Evolutionary conservation across 2,888 invertebrate species (phyloP).

Genomic region (Lysandra coridon): DNA sequence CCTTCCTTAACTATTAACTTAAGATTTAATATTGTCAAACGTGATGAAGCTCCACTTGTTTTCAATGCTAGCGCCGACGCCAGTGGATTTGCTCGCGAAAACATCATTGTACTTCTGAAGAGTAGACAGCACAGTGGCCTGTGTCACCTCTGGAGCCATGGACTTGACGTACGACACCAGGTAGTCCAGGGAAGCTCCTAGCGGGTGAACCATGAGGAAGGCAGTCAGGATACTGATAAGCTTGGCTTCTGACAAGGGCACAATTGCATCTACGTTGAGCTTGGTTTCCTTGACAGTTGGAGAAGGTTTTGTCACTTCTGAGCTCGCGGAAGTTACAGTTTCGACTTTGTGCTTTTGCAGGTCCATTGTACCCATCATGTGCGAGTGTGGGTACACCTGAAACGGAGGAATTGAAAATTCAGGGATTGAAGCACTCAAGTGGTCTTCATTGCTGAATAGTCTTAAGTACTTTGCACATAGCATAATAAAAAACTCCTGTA

Average conservation of each 20-base stretch:
- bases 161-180: slow-evolving; percentile 61
- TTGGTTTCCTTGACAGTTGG: slow-evolving; percentile 47
- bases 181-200: slow-evolving; percentile 62
- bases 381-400: background rate
- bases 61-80: slow-evolving; percentile 56
- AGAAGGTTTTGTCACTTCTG: slow-evolving; percentile 40
- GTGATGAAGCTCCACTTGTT: slow-evolving; percentile 58
- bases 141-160: slow-evolving; percentile 53
- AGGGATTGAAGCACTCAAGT: background rate
- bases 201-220: slow-evolving; percentile 65
- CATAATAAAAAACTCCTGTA: background rate
- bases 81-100: slow-evolving; percentile 50
- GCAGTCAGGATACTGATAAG: slow-evolving; percentile 66
- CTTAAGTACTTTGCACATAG: too few species aligned
- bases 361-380: background rate
- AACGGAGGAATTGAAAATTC: background rate
- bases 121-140: slow-evolving; percentile 50
- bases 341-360: background rate
- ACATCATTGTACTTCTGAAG: slow-evolving; percentile 58
- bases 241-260: slow-evolving; percentile 58
- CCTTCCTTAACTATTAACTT: slow-evolving; percentile 27
- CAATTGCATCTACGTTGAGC: slow-evolving; percentile 42
- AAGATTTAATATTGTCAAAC: slow-evolving; percentile 54
- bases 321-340: background rate
- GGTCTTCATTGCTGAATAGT: too few species aligned